phyloP scores from a whole-genome alignment of 2,113 vertebrate genomes.

The Tricholaema leucomelas region DNA sequence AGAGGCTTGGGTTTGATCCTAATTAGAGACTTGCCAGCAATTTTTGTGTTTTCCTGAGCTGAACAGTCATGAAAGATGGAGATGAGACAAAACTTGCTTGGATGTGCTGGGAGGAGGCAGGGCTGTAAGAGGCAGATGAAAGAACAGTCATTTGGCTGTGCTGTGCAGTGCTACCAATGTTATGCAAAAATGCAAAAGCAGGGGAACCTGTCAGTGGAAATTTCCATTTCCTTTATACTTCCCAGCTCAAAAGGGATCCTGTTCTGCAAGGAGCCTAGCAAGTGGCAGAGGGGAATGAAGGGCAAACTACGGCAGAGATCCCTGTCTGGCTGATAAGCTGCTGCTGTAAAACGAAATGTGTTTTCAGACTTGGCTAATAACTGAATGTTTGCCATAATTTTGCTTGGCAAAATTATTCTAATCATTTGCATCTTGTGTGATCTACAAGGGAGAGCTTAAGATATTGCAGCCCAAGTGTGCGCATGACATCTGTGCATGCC shows the following conservation, averaged over 20 bases:
- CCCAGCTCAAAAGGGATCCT: neutral
- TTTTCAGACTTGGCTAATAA: neutral
- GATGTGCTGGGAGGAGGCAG: neutral
- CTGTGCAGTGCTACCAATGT: neutral
- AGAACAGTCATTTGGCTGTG: neutral
- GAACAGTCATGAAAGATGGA: neutral
- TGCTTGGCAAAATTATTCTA: neutral
- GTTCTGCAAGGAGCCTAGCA: neutral
- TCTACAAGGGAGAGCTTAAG: neutral
- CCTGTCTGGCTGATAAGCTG: neutral
- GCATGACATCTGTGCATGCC: neutral
- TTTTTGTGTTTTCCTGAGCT: neutral
- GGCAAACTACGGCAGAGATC: neutral
- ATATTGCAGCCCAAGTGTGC: neutral
- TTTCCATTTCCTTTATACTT: slow-evolving; percentile 31
- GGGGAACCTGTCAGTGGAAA: slow-evolving; percentile 34
- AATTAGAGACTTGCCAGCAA: neutral
- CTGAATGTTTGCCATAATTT: neutral
- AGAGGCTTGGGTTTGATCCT: neutral
- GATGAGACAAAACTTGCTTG: neutral
- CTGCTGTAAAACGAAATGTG: neutral
- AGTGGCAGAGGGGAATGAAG: neutral
- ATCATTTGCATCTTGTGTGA: neutral
- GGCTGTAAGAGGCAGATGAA: neutral
- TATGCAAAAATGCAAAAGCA: slow-evolving; percentile 19